A percentile compares a stretch with the other conserved stretches of the same genome.
phyloP scores from a whole-genome alignment of 2,797 vertebrate genomes.

The Lindbergichthys nudifrons region DNA sequence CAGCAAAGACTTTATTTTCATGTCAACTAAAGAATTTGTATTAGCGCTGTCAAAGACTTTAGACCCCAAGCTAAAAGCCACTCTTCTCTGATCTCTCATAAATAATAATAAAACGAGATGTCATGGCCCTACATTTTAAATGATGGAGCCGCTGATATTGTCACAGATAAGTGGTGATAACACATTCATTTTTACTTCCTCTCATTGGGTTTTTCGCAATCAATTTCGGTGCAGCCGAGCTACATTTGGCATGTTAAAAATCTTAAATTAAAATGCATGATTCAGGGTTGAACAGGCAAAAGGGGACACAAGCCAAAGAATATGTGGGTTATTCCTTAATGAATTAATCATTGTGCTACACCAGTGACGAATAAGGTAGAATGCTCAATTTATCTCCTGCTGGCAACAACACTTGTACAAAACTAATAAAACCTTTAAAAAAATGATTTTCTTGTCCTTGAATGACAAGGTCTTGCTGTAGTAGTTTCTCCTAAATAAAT shows the following conservation, averaged over 20 bases:
- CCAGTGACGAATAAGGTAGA: background rate
- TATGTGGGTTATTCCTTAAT: slow-evolving; percentile 25
- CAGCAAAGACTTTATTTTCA: slow-evolving; percentile 63
- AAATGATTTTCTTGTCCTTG: slow-evolving; percentile 58
- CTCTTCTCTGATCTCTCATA: slow-evolving; percentile 5
- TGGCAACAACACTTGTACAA: slow-evolving; percentile 24
- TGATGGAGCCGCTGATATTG: slow-evolving; percentile 11
- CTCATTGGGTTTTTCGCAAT: slow-evolving; percentile 29
- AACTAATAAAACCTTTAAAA: slow-evolving; percentile 13
- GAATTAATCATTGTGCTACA: slow-evolving; percentile 37
- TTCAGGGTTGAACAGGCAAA: slow-evolving; percentile 50
- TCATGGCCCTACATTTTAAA: slow-evolving; percentile 32
- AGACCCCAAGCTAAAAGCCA: slow-evolving; percentile 29
- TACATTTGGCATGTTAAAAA: slow-evolving; percentile 47
- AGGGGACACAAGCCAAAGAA: slow-evolving; percentile 43
- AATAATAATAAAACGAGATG: slow-evolving; percentile 30
- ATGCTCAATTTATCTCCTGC: slow-evolving; percentile 24
- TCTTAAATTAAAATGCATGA: slow-evolving; percentile 60
- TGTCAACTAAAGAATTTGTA: slow-evolving; percentile 48
- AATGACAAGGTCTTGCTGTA: slow-evolving; percentile 68
- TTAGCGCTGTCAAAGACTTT: slow-evolving; percentile 37
- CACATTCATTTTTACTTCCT: slow-evolving; percentile 27
- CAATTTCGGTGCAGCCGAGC: slow-evolving; percentile 15
- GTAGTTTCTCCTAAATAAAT: slow-evolving; percentile 74
- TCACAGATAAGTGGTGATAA: slow-evolving; percentile 35